Evolutionary conservation across 1,140 invertebrate species (phyloP).

Genomic region (Daktulosphaira vitifoliae): DNA sequence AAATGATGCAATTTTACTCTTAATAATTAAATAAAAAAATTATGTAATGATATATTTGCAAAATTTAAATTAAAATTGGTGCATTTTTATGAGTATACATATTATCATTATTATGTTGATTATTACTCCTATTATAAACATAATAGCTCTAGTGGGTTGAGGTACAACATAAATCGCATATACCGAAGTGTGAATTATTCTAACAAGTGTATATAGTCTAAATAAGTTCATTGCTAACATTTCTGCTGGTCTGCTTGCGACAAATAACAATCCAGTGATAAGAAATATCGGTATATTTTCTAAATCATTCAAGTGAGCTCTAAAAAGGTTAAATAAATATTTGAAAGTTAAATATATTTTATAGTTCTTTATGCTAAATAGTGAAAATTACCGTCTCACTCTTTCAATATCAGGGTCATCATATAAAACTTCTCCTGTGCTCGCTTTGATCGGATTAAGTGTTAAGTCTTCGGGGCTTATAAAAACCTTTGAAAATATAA

Average conservation of each 20-base stretch:
- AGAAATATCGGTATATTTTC: slow-evolving; percentile 65
- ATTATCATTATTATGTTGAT: slow-evolving; percentile 47
- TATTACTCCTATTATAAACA: slow-evolving; percentile 44
- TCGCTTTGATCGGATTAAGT: too few species aligned
- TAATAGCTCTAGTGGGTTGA: slow-evolving; percentile 51
- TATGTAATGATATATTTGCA: too few species aligned
- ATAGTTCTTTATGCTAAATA: not conserved
- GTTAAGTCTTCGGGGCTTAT: slow-evolving; percentile 37
- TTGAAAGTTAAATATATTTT: not conserved
- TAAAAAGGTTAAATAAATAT: slow-evolving; percentile 37
- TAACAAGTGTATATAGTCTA: slow-evolving; percentile 49
- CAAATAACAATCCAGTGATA: slow-evolving; percentile 53
- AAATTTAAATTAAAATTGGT: slow-evolving; percentile 28
- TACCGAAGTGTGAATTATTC: slow-evolving; percentile 56
- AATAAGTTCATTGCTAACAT: slow-evolving; percentile 50
- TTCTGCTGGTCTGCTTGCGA: slow-evolving; percentile 51
- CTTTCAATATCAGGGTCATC: slow-evolving; percentile 42
- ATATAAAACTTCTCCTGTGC: slow-evolving; percentile 35
- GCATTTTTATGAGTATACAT: slow-evolving; percentile 27
- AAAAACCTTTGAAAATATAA: slow-evolving; percentile 36
- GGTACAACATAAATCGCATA: slow-evolving; percentile 49
- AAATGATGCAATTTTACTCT: too few species aligned
- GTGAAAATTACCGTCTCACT: slow-evolving; percentile 37
- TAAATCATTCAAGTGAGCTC: slow-evolving; percentile 64
- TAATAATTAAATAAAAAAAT: too few species aligned